phyloP scores from a whole-genome alignment of 2,797 vertebrate species.

The Mormyrus proboscirostris region DNA sequence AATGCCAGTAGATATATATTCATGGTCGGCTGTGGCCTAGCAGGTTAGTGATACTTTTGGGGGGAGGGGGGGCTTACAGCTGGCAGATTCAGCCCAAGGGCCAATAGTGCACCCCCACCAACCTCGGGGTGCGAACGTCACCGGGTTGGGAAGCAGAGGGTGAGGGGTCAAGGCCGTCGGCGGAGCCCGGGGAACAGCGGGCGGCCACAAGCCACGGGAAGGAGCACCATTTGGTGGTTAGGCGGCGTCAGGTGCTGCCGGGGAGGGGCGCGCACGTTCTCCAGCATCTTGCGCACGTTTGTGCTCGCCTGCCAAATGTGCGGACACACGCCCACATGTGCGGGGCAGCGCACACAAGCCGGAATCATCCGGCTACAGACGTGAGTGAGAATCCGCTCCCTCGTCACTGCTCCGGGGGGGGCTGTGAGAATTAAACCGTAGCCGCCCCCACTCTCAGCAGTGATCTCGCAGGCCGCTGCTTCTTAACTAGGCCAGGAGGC shows the following conservation, averaged over 20 bases:
- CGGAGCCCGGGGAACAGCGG: neutral
- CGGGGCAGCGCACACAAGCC: neutral
- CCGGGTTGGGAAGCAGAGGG: neutral
- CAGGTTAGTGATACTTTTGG: constrained; percentile 28
- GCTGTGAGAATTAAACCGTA: neutral
- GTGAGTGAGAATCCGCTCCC: neutral
- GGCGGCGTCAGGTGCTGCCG: neutral
- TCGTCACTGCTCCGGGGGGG: neutral
- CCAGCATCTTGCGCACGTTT: neutral
- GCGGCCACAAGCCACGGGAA: too few species aligned
- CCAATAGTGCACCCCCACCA: neutral
- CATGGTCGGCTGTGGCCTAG: constrained; percentile 33
- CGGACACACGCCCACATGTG: neutral
- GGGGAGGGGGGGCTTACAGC: neutral
- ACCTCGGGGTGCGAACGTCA: neutral
- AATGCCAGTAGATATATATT: constrained; percentile 47
- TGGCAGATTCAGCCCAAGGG: neutral
- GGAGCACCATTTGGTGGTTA: neutral
- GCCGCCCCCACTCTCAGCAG: neutral
- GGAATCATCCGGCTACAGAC: neutral
- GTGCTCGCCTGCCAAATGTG: neutral
- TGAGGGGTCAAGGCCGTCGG: neutral
- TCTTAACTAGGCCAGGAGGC: neutral
- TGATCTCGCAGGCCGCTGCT: neutral
- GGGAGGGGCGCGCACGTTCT: neutral